Percentiles rank a stretch among this genome's conserved stretches.
These are phyloP conservation scores for Actinostola sp. DNA, from an alignment of 92 coral and sea anemone species.

Conservation along the genomic window DNA sequence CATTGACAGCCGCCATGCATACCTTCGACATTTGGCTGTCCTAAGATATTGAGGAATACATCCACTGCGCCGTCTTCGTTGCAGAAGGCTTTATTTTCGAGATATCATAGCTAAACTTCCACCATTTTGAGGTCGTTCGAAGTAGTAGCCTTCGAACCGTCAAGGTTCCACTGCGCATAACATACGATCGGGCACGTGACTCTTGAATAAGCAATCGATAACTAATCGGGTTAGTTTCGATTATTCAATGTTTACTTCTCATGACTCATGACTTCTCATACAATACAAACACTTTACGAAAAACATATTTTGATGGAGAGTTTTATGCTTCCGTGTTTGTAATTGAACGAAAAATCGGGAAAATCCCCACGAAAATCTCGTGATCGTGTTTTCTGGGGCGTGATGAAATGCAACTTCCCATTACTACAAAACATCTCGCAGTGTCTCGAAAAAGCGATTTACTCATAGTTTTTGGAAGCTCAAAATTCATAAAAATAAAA, in stretches of 20 bases:
- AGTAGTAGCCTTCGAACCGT: conserved; percentile 37
- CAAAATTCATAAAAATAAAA: too few relatives aligned
- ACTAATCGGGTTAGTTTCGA: conserved; percentile 19
- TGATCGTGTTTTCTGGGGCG: too few relatives aligned
- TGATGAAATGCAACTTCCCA: too few relatives aligned
- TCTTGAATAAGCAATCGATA: conserved; percentile 18
- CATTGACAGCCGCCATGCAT: conserved; percentile 68
- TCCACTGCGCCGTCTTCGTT: conserved; percentile 16
- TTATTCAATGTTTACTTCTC: background rate
- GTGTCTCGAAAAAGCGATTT: too few relatives aligned
- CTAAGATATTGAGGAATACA: conserved; percentile 43
- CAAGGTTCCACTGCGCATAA: conserved; percentile 72
- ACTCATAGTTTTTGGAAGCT: too few relatives aligned
- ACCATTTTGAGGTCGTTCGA: conserved; percentile 18
- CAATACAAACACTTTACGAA: too few relatives aligned
- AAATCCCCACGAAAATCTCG: too few relatives aligned
- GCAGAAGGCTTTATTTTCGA: conserved; percentile 2
- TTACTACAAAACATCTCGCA: too few relatives aligned
- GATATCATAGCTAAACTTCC: conserved; percentile 30
- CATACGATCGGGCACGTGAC: conserved; percentile 74
- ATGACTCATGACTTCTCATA: background rate
- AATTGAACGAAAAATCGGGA: too few relatives aligned
- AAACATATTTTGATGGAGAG: too few relatives aligned
- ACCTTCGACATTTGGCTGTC: conserved; percentile 69
- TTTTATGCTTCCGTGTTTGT: too few relatives aligned